Evolutionary conservation across 1,140 invertebrate species (phyloP).

Genomic region (Marisa cornuarietis): DNA sequence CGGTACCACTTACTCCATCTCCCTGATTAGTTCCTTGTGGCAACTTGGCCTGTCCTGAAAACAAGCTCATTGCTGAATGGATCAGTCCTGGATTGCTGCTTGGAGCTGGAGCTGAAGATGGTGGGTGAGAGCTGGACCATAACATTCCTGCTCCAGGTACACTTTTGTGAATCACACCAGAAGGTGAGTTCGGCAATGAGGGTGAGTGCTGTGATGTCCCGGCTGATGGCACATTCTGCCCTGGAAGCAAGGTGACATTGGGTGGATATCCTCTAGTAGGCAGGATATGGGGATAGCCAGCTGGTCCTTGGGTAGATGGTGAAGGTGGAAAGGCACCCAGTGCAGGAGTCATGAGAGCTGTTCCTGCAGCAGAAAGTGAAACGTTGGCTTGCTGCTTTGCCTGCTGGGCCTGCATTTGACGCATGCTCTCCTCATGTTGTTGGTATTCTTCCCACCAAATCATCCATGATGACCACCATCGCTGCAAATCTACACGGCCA

Average conservation of each 20-base stretch:
- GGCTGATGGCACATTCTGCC: constrained; percentile 17
- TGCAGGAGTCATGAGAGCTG: constrained; percentile 4
- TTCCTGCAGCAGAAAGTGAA: constrained; percentile 1
- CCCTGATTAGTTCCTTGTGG: not conserved
- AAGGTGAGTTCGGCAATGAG: not conserved
- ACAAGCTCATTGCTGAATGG: not conserved
- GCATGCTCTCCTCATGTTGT: constrained; percentile 61
- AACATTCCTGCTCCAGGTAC: not conserved
- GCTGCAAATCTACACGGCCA: constrained; percentile 43
- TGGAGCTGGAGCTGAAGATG: too few species aligned
- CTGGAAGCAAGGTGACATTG: constrained; percentile 35
- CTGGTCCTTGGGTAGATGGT: not conserved
- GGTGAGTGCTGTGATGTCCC: too few species aligned
- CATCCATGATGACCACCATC: constrained; percentile 38
- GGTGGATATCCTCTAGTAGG: constrained; percentile 26
- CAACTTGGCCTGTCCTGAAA: not conserved
- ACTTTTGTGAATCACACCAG: constrained; percentile 13
- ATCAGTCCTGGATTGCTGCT: too few species aligned
- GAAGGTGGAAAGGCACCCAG: not conserved
- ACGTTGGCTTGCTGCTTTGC: constrained; percentile 27
- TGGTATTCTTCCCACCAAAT: constrained; percentile 61
- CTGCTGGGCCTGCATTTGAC: constrained; percentile 41
- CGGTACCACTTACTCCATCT: not conserved
- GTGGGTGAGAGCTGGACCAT: too few species aligned
- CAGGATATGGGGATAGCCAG: constrained; percentile 14